Evolutionary conservation across 2,888 invertebrate species (phyloP).

Genomic region (Escarpia spicata): DNA sequence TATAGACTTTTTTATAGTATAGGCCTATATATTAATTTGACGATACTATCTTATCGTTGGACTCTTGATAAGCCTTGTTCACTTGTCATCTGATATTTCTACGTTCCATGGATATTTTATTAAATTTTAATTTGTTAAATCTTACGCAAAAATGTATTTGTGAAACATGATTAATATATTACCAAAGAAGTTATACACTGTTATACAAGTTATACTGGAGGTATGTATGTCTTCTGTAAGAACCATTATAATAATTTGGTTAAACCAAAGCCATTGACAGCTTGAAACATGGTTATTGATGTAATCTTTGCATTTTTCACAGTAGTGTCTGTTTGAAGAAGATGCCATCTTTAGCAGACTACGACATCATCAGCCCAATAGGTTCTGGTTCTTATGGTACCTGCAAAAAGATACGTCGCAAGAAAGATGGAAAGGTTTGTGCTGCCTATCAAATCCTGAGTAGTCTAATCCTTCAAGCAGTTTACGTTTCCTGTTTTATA

Average conservation of each 20-base stretch:
- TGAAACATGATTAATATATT: no score
- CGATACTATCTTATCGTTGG: no score
- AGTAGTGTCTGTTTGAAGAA: not conserved
- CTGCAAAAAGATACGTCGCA: conserved; percentile 73
- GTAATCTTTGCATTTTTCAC: conserved; percentile 14
- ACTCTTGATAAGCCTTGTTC: no score
- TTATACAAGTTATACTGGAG: no score
- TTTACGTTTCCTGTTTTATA: not conserved
- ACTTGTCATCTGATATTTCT: no score
- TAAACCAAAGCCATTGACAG: not conserved
- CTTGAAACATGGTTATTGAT: not conserved
- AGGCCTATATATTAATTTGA: no score
- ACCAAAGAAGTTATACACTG: no score
- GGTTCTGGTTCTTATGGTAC: conserved; percentile 73
- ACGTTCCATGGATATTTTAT: no score
- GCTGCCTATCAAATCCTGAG: not conserved
- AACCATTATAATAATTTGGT: not conserved
- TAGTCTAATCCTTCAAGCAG: not conserved
- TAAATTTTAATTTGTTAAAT: no score
- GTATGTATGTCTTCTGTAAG: not conserved
- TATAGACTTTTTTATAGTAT: no score
- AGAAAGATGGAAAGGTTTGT: conserved; percentile 68
- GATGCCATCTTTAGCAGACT: conserved; percentile 67
- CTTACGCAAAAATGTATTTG: no score
- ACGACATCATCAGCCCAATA: conserved; percentile 71